Evolutionary conservation across 2,888 invertebrate genomes (phyloP).

Genomic region (Eupithecia subfuscata): DNA sequence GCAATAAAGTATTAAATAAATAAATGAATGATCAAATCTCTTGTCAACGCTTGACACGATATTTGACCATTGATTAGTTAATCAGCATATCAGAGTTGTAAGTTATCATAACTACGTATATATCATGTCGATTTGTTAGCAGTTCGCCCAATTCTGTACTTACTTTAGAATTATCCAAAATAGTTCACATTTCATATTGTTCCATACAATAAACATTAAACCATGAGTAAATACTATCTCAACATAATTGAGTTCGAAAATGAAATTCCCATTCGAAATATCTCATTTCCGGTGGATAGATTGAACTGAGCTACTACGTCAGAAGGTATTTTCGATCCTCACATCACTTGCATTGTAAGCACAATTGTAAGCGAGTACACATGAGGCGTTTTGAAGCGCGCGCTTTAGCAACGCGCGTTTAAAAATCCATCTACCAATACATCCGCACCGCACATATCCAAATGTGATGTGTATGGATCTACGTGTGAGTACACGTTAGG

Average conservation of each 20-base stretch:
- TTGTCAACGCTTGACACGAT: not conserved
- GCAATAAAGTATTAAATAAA: too few relatives aligned
- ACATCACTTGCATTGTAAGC: constrained; percentile 37
- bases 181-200: too few relatives aligned
- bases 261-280: constrained; percentile 33
- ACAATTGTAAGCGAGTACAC: not conserved
- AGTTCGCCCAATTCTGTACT: too few relatives aligned
- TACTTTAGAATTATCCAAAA: too few relatives aligned
- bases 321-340: constrained; percentile 36
- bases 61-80: not conserved
- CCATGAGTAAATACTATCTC: constrained; percentile 11
- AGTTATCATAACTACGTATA: not conserved
- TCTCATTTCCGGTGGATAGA: constrained; percentile 34
- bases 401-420: not conserved
- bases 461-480: too few relatives aligned
- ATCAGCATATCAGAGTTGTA: not conserved
- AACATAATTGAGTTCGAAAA: constrained; percentile 31
- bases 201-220: not conserved
- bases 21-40: too few relatives aligned
- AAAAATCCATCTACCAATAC: not conserved
- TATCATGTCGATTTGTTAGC: too few relatives aligned
- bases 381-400: not conserved
- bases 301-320: constrained; percentile 28
- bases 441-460: too few relatives aligned
- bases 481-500: too few relatives aligned